Percentiles rank a stretch among this genome's conserved stretches.
phyloP scores from a whole-genome alignment of 23 tunicate species.

The Halocynthia aurantium region DNA sequence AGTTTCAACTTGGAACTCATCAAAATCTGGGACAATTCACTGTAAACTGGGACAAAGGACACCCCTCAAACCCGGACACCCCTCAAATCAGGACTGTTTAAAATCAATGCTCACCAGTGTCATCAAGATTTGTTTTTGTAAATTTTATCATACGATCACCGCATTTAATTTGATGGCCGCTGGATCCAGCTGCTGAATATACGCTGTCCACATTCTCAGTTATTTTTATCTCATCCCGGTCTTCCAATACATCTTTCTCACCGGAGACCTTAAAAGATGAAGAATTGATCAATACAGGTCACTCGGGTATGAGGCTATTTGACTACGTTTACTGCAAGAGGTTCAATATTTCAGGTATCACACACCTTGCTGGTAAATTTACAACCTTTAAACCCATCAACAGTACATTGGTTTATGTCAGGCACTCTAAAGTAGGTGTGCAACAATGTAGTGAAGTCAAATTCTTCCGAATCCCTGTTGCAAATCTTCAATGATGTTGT shows the following conservation, averaged over 20 bases:
- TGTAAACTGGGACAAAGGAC: too few species aligned
- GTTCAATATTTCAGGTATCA: too few species aligned
- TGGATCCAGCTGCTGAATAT: conserved; percentile 36
- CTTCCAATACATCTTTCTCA: conserved; percentile 30
- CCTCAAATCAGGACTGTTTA: not conserved
- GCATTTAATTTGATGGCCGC: conserved; percentile 36
- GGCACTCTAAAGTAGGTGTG: conserved; percentile 87
- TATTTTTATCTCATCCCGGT: conserved; percentile 27
- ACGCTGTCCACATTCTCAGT: conserved; percentile 56
- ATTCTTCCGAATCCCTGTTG: conserved; percentile 46
- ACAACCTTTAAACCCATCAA: conserved; percentile 57
- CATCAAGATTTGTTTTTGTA: conserved; percentile 58
- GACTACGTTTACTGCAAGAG: not conserved
- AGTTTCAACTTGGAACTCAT: too few species aligned
- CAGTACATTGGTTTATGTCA: conserved; percentile 43
- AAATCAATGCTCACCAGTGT: conserved; percentile 42
- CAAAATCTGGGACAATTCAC: too few species aligned
- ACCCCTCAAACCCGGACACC: too few species aligned
- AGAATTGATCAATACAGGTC: not conserved
- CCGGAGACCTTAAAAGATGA: conserved; percentile 26
- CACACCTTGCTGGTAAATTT: conserved; percentile 53
- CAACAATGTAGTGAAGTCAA: conserved; percentile 90
- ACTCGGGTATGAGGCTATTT: not conserved
- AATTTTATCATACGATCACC: conserved; percentile 19
- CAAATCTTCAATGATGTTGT: conserved; percentile 40